Conservation (phyloP, 2,888 invertebrate species). For the Drosophila bunnanda region DNA sequence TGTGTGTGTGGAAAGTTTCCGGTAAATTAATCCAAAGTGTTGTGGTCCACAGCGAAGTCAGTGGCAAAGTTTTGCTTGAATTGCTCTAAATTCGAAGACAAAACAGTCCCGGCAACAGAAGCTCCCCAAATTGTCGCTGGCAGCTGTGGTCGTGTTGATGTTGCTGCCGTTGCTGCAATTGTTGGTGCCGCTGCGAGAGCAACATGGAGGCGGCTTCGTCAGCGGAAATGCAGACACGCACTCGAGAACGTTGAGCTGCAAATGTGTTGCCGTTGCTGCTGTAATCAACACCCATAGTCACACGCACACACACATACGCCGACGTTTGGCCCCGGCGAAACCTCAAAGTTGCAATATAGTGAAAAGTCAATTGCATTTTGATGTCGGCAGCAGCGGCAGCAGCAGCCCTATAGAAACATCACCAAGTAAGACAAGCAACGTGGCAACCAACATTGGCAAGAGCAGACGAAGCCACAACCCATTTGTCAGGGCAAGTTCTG, state of each 20-base stretch:
- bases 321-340: conserved; percentile 53
- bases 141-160: conserved; percentile 50
- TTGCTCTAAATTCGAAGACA: conserved; percentile 63
- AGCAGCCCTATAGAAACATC: conserved; percentile 11
- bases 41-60: conserved; percentile 59
- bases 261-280: conserved; percentile 51
- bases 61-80: conserved; percentile 61
- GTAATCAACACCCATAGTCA: conserved; percentile 49
- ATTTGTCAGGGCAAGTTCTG: conserved; percentile 55
- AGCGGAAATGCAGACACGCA: conserved; percentile 64
- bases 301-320: conserved; percentile 6
- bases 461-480: conserved; percentile 59
- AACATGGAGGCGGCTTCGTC: conserved; percentile 37
- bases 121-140: conserved; percentile 55
- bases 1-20: conserved; percentile 56
- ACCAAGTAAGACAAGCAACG: conserved; percentile 22
- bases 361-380: conserved; percentile 79
- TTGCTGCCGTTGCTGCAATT: conserved; percentile 25
- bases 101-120: conserved; percentile 47
- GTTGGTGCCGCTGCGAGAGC: conserved; percentile 1
- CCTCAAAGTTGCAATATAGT: conserved; percentile 70
- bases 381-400: conserved; percentile 54
- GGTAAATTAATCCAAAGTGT: conserved; percentile 77
- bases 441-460: conserved; percentile 26
- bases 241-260: conserved; percentile 37